Conservation (phyloP, 2,113 vertebrate species). For the Podarcis cretensis region DNA sequence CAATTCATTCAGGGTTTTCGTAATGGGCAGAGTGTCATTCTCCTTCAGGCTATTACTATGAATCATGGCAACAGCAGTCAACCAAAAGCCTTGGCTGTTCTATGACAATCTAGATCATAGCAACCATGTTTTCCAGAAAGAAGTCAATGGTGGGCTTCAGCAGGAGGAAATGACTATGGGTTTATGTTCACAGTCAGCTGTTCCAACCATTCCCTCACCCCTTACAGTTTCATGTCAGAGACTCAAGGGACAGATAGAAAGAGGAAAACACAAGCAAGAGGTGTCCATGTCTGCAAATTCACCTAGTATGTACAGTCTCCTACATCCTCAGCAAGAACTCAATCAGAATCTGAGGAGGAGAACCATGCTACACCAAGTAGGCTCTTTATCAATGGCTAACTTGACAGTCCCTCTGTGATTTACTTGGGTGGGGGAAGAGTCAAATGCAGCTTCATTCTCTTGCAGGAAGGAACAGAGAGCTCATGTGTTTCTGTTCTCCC, state of each 20-base stretch:
- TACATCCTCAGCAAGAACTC: not conserved
- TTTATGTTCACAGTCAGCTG: not conserved
- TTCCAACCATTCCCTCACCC: not conserved
- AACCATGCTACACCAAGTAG: not conserved
- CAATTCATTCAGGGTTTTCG: not conserved
- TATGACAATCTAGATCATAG: not conserved
- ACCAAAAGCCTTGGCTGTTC: not conserved
- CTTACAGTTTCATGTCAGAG: not conserved
- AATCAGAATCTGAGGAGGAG: not conserved
- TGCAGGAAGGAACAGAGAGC: not conserved
- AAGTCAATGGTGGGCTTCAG: not conserved
- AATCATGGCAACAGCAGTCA: slow-evolving; percentile 8
- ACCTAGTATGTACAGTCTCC: not conserved
- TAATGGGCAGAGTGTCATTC: slow-evolving; percentile 14
- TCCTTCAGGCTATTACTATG: slow-evolving; percentile 5
- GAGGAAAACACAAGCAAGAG: not conserved
- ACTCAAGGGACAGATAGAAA: not conserved
- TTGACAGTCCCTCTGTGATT: not conserved
- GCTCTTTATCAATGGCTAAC: not conserved
- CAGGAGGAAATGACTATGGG: not conserved
- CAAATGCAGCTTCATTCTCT: not conserved
- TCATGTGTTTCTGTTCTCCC: not conserved
- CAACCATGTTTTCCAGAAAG: not conserved
- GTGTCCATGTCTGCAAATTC: not conserved
- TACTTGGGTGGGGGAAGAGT: not conserved